Conservation (phyloP, 2,888 invertebrate genomes). For the Diploptera punctata region DNA sequence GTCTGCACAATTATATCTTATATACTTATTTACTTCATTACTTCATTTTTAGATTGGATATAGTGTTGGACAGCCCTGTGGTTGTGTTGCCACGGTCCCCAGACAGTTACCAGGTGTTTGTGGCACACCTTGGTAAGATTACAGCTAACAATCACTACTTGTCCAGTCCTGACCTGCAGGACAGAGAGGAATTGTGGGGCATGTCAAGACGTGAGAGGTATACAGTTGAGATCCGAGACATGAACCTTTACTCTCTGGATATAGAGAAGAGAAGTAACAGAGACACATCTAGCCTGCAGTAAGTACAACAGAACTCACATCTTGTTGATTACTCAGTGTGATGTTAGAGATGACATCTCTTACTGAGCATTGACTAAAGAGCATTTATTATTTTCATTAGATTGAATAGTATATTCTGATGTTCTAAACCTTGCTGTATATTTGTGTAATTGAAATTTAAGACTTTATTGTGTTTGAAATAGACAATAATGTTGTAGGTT, state of each 20-base stretch:
- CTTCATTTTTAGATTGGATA: conserved; percentile 71
- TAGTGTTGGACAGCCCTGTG: conserved; percentile 90
- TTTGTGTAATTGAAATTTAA: no score
- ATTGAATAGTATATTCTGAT: no score
- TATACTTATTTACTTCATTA: no score
- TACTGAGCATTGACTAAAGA: no score
- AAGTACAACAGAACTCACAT: background rate
- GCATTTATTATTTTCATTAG: no score
- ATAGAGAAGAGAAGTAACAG: conserved; percentile 54
- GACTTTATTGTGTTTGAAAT: no score
- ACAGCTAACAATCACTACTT: conserved; percentile 55
- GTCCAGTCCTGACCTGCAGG: conserved; percentile 9
- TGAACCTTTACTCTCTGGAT: conserved; percentile 84
- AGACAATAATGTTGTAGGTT: no score
- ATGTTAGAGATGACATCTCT: no score
- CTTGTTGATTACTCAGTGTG: no score
- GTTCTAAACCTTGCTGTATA: no score
- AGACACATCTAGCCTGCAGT: background rate
- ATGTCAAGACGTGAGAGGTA: conserved; percentile 32
- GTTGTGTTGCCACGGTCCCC: conserved; percentile 84
- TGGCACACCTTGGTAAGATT: conserved; percentile 92
- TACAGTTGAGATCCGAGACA: conserved; percentile 68
- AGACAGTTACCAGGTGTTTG: conserved; percentile 81
- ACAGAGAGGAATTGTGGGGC: conserved; percentile 31
- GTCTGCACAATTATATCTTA: no score